A percentile compares a stretch with the other conserved stretches of the same genome.
These are phyloP conservation scores for Pocillopora grandis DNA, from an alignment of 92 coral and sea anemone genomes.

Conservation along the genomic window DNA sequence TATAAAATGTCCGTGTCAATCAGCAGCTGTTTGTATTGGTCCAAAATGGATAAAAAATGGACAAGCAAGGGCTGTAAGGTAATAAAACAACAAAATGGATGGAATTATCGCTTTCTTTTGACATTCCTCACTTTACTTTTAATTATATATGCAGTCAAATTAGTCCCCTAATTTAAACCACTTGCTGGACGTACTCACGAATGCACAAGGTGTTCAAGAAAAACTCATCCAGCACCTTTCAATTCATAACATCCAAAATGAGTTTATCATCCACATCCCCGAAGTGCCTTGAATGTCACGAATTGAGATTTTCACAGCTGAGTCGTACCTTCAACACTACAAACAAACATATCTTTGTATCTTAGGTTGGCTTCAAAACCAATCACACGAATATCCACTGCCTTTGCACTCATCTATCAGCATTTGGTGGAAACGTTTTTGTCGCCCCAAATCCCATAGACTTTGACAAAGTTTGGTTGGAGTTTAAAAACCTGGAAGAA, in stretches of 20 bases:
- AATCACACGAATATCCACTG: neutral
- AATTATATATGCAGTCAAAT: too few species aligned
- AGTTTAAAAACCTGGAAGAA: conserved; percentile 52
- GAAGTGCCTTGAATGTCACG: too few species aligned
- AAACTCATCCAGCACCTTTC: too few species aligned
- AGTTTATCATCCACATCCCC: too few species aligned
- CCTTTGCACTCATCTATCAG: conserved; percentile 10
- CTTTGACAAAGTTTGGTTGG: neutral
- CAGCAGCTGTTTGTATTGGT: conserved; percentile 75
- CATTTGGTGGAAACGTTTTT: conserved; percentile 49
- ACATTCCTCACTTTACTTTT: too few species aligned
- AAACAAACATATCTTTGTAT: neutral
- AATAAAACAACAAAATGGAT: neutral
- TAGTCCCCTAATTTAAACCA: too few species aligned
- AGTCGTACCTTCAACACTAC: too few species aligned
- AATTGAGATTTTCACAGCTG: too few species aligned
- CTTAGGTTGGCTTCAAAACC: conserved; percentile 3
- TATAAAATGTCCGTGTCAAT: conserved; percentile 68
- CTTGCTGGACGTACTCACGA: too few species aligned
- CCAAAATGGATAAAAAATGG: conserved; percentile 59
- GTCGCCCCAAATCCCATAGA: conserved; percentile 22
- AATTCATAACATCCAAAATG: too few species aligned
- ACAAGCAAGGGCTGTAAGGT: conserved; percentile 85
- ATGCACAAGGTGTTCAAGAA: too few species aligned
- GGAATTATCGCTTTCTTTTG: neutral